phyloP scores from a whole-genome alignment of 2,888 invertebrate genomes.

The Platypus cylindrus region DNA sequence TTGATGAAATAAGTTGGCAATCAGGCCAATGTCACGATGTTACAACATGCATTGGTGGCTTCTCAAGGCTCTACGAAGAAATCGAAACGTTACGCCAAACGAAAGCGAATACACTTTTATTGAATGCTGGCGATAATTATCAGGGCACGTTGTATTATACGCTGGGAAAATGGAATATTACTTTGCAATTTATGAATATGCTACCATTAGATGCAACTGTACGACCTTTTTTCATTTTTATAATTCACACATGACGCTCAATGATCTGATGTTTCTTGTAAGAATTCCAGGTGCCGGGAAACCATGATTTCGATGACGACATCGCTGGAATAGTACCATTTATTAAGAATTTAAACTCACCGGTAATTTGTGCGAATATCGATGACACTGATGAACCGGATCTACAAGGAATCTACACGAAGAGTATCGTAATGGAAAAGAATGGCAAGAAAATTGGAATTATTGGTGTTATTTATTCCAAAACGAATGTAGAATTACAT shows the following conservation, averaged over 20 bases:
- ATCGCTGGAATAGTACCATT: conserved; percentile 61
- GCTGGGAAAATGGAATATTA: conserved; percentile 58
- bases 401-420: conserved; percentile 47
- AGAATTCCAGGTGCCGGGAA: conserved; percentile 66
- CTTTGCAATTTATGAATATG: conserved; percentile 61
- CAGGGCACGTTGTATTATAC: conserved; percentile 81
- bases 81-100: conserved; percentile 36
- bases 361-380: conserved; percentile 65
- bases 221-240: conserved; percentile 23
- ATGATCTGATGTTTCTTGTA: no score
- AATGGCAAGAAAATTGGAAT: conserved; percentile 59
- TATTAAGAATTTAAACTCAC: conserved; percentile 46
- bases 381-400: conserved; percentile 54
- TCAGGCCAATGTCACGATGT: conserved; percentile 26
- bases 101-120: conserved; percentile 45
- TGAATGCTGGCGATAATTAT: conserved; percentile 76
- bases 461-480: conserved; percentile 61
- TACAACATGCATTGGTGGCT: conserved; percentile 52
- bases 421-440: conserved; percentile 50
- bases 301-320: conserved; percentile 77
- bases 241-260: background rate
- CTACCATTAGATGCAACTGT: conserved; percentile 68
- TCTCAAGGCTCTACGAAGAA: conserved; percentile 50
- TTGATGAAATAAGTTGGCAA: conserved; percentile 15
- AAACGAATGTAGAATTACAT: conserved; percentile 44